These are phyloP conservation scores for Ectropis crepuscularia DNA, from an alignment of 2,888 invertebrate genomes.

Conservation along the genomic window DNA sequence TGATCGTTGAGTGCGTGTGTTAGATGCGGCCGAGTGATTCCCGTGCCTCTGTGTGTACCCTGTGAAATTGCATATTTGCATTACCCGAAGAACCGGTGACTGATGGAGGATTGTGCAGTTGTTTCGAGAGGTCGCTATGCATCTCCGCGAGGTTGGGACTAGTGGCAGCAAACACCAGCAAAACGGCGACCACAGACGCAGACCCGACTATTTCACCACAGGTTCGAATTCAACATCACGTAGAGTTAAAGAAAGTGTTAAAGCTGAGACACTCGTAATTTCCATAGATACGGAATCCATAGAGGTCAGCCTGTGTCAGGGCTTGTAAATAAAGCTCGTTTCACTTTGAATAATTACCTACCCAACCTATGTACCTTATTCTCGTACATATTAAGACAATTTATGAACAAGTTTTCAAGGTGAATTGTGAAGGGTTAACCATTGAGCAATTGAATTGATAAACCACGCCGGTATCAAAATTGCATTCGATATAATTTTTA, in stretches of 20 bases:
- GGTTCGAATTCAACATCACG: constrained; percentile 56
- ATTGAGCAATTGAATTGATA: constrained; percentile 47
- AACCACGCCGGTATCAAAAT: constrained; percentile 45
- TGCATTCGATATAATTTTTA: constrained; percentile 36
- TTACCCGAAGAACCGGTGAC: constrained; percentile 58
- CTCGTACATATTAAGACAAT: constrained; percentile 45
- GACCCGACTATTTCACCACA: constrained; percentile 73
- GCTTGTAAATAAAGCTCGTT: constrained; percentile 31
- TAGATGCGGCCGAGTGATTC: constrained; percentile 72
- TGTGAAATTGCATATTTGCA: constrained; percentile 58
- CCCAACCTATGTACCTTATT: constrained; percentile 34
- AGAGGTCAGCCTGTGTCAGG: constrained; percentile 16
- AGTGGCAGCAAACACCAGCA: constrained; percentile 68
- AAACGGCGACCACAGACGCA: constrained; percentile 75
- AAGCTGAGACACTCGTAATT: constrained; percentile 5
- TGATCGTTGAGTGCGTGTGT: constrained; percentile 73
- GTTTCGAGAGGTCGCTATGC: constrained; percentile 71
- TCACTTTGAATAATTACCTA: constrained; percentile 44
- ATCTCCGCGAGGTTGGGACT: constrained; percentile 69
- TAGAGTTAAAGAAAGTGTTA: constrained; percentile 6
- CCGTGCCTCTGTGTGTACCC: constrained; percentile 47
- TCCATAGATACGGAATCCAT: constrained; percentile 4
- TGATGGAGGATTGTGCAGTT: constrained; percentile 74
- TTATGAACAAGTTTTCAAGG: constrained; percentile 64
- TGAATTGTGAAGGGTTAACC: constrained; percentile 68